Conservation (phyloP, 1,140 invertebrate genomes). For the Tribolium madens region DNA sequence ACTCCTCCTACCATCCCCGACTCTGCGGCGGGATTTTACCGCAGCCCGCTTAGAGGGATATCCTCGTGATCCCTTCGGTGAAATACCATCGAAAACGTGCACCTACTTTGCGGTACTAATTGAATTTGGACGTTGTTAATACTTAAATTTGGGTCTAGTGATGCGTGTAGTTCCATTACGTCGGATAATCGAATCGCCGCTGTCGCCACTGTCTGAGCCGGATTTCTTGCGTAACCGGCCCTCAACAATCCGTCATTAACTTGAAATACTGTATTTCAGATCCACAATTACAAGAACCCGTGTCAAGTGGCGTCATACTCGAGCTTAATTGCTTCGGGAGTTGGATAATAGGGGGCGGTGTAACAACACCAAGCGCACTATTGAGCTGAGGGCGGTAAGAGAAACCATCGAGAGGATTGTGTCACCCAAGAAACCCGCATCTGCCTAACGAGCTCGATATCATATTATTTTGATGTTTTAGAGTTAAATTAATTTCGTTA, state of each 20-base stretch:
- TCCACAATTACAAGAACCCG: slow-evolving; percentile 39
- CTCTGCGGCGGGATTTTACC: slow-evolving; percentile 35
- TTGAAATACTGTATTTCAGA: slow-evolving; percentile 39
- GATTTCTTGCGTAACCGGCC: slow-evolving; percentile 13
- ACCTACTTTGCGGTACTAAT: slow-evolving; percentile 38
- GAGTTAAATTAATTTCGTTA: slow-evolving; percentile 37
- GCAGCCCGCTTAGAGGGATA: slow-evolving; percentile 35
- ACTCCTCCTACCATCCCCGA: neutral
- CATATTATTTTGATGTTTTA: slow-evolving; percentile 39
- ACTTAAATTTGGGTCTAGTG: slow-evolving; percentile 35
- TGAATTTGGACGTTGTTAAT: slow-evolving; percentile 34
- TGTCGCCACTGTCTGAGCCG: neutral
- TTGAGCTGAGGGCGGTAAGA: slow-evolving; percentile 26
- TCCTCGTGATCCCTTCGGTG: slow-evolving; percentile 25
- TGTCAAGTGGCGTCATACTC: slow-evolving; percentile 43
- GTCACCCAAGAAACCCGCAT: slow-evolving; percentile 33
- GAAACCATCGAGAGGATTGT: slow-evolving; percentile 30
- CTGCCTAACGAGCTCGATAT: slow-evolving; percentile 35
- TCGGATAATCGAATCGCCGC: neutral
- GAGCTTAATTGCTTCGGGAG: slow-evolving; percentile 45
- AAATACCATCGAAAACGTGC: slow-evolving; percentile 24
- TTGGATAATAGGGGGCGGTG: slow-evolving; percentile 40
- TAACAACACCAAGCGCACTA: slow-evolving; percentile 17
- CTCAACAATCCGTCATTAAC: slow-evolving; percentile 28
- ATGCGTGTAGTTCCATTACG: slow-evolving; percentile 25